Base-by-base conservation (phyloP, 2,113 vertebrate genomes). In the Australoheros scitulus region DNA sequence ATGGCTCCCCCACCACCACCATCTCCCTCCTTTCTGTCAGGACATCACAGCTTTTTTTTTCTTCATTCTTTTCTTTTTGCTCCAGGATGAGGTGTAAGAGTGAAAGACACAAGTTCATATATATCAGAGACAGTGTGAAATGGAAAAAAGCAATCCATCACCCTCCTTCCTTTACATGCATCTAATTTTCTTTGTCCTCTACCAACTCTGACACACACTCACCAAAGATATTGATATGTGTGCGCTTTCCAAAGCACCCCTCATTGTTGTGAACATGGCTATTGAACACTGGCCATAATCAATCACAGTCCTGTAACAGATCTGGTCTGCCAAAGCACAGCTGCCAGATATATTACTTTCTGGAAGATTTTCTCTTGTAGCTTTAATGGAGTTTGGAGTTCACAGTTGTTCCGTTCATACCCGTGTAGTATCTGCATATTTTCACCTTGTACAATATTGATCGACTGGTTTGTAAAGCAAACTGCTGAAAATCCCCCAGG, bases 211-310 rank as follows among this genome's bases (percentile, higher is more conserved):
- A 61, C n/a, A 58, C 72, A 65, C 56, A 74, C 32, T 38, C 7
- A 43, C 41, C 58, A 24, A 15, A 52, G 13, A 88, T 79, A 87
- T 76, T 72, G 50, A 84, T 76, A 68, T 47, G 56, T 79, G 75
- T 81, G 81, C 79, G 36, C 81, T 78, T 63, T 70, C 32, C 76
- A 47, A 68, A 61, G 76, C 3, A 24, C 59, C 55, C 63, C 47
- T 90, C 59, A 57, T 32, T 84, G 83, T 61, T 78, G 59, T 38
- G 26, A 88, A 82, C 70, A 77, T 68, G 58, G 47, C 61, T 82
- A 78, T 84, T 72, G 85, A 87, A 56, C 84, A 59, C 29, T 26
- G 78, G 58, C 74, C 63, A 80, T 65, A 83, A 89, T 90, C 89
- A 87, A 88, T 87, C 36, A 56, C 58, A 58, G 50, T 59, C 65